phyloP scores from a whole-genome alignment of 2,113 vertebrate species.

The Ia io region DNA sequence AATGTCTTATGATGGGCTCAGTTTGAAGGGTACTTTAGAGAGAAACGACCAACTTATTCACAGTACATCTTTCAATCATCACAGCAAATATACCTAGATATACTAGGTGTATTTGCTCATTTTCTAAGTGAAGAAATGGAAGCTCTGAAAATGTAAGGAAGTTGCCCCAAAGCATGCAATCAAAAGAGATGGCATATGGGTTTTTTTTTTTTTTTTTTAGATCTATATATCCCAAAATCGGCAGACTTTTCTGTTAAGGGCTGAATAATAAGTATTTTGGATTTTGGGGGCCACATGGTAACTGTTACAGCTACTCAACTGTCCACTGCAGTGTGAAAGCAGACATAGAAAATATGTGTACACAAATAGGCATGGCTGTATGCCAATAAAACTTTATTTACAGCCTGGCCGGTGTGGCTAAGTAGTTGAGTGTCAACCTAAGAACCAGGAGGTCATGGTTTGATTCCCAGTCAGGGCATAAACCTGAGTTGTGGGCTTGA shows the following conservation, averaged over 20 bases:
- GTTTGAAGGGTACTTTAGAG: neutral
- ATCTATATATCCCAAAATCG: neutral
- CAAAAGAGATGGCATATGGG: neutral
- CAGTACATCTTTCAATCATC: neutral
- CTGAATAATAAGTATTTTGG: neutral
- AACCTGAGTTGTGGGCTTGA: no score
- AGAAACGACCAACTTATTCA: neutral
- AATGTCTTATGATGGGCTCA: neutral
- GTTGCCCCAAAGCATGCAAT: neutral
- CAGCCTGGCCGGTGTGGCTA: neutral
- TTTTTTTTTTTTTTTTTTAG: constrained; percentile 8
- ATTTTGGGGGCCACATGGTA: neutral
- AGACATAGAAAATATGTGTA: neutral
- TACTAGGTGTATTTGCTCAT: neutral
- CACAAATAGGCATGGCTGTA: neutral
- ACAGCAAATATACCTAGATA: neutral
- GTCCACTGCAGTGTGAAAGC: neutral
- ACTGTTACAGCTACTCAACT: neutral
- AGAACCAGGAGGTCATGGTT: no score
- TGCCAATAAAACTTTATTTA: constrained; percentile 10
- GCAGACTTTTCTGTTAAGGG: neutral
- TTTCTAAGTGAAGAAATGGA: constrained; percentile 3
- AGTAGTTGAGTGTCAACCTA: no score
- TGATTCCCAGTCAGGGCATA: no score
- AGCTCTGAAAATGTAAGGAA: neutral